Conservation (phyloP, 64 coral and sea anemone genomes). For the Trachythela sp. region DNA sequence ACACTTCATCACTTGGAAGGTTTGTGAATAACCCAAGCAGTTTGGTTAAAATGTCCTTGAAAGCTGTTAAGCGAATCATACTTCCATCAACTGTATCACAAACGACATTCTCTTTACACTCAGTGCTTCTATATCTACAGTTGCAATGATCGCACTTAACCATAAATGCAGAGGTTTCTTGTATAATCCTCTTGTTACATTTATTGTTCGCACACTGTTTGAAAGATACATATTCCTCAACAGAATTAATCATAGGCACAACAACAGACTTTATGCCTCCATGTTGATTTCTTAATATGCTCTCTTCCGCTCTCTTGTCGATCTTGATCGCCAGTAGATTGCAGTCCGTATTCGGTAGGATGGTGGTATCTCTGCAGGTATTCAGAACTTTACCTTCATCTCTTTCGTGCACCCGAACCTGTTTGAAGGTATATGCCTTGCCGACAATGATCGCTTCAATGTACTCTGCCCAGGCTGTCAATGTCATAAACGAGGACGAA, state of each 20-base stretch:
- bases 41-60: not conserved
- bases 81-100: not conserved
- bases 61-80: not conserved
- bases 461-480: slow-evolving; percentile 36
- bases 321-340: not conserved
- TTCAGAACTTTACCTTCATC: not conserved
- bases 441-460: not conserved
- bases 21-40: not conserved
- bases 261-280: not conserved
- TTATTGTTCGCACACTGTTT: not conserved
- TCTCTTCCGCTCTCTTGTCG: not conserved
- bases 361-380: not conserved
- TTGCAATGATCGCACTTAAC: not conserved
- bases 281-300: not conserved
- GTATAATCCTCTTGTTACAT: not conserved
- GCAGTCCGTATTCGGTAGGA: not conserved
- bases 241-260: not conserved
- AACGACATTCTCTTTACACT: not conserved
- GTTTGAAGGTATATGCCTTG: not conserved
- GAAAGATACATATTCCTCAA: not conserved
- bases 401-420: not conserved
- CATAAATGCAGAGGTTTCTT: not conserved
- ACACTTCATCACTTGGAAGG: not conserved
- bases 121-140: not conserved
- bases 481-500: slow-evolving; percentile 4